Conservation (phyloP, 2,888 invertebrate genomes). For the Hirtodrosophila alboralis region DNA sequence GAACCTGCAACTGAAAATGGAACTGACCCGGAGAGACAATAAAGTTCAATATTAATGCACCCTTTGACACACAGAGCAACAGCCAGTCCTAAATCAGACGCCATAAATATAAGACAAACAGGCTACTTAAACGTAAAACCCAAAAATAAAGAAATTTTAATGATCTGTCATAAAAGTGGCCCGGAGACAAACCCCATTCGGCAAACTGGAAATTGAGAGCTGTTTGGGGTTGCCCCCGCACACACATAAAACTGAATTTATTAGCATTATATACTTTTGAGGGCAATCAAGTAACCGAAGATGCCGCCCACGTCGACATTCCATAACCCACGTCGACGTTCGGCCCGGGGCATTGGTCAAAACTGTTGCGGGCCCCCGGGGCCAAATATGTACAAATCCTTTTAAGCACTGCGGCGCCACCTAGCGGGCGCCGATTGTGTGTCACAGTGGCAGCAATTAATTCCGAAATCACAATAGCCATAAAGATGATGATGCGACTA, state of each 20-base stretch:
- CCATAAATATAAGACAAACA: constrained; percentile 75
- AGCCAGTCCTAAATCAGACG: constrained; percentile 53
- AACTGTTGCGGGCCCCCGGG: constrained; percentile 33
- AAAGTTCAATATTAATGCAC: constrained; percentile 78
- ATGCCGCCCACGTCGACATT: constrained; percentile 11
- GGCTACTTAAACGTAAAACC: constrained; percentile 65
- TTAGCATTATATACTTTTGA: constrained; percentile 76
- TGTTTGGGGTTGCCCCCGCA: constrained; percentile 1
- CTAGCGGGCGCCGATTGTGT: constrained; percentile 51
- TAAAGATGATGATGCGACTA: constrained; percentile 78
- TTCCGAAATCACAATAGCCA: constrained; percentile 78
- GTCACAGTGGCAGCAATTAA: constrained; percentile 69
- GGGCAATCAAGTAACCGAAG: constrained; percentile 72
- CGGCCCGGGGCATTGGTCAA: constrained; percentile 22
- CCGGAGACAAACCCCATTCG: constrained; percentile 15
- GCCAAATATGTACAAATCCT: constrained; percentile 61
- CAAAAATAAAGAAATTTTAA: constrained; percentile 59
- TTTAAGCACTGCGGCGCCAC: constrained; percentile 72
- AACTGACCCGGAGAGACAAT: constrained; percentile 69
- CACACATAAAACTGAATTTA: constrained; percentile 72
- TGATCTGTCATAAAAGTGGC: constrained; percentile 76
- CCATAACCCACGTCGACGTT: not conserved
- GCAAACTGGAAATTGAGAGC: constrained; percentile 13
- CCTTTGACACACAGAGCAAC: constrained; percentile 70
- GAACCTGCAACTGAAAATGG: constrained; percentile 33